phyloP scores from a whole-genome alignment of 2,113 vertebrate species.

The Crotalus viridis region DNA sequence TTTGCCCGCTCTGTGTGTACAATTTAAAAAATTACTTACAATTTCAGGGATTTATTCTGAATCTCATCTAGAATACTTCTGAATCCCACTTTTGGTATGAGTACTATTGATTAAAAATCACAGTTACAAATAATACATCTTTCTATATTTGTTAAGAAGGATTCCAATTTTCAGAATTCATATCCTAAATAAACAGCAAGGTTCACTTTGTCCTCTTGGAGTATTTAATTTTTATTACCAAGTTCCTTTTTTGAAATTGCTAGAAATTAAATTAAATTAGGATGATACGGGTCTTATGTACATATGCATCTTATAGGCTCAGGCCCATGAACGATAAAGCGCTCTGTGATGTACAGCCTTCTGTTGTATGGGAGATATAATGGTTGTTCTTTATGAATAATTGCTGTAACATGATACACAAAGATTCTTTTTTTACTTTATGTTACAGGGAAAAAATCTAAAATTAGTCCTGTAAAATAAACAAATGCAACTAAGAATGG shows the following conservation, averaged over 20 bases:
- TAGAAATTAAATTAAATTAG: not conserved
- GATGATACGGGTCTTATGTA: not conserved
- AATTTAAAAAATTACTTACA: not conserved
- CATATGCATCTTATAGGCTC: not conserved
- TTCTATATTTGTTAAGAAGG: not conserved
- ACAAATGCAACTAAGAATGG: not conserved
- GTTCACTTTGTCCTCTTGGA: not conserved
- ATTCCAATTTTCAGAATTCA: not conserved
- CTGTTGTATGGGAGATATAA: not conserved
- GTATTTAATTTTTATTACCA: not conserved
- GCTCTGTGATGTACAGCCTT: too few relatives aligned
- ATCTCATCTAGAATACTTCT: not conserved
- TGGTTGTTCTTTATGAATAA: not conserved
- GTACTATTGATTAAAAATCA: not conserved
- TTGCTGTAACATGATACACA: too few relatives aligned
- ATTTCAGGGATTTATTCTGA: not conserved
- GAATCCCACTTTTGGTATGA: not conserved
- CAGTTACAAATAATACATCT: not conserved
- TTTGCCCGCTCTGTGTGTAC: not conserved
- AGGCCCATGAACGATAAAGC: not conserved
- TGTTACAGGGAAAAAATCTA: not conserved
- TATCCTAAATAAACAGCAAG: not conserved
- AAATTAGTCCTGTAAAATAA: not conserved
- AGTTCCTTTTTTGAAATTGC: not conserved
- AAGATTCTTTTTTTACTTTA: not conserved